Evolutionary conservation across 2,113 vertebrate genomes (phyloP).

Genomic region (Leucosticte australis): DNA sequence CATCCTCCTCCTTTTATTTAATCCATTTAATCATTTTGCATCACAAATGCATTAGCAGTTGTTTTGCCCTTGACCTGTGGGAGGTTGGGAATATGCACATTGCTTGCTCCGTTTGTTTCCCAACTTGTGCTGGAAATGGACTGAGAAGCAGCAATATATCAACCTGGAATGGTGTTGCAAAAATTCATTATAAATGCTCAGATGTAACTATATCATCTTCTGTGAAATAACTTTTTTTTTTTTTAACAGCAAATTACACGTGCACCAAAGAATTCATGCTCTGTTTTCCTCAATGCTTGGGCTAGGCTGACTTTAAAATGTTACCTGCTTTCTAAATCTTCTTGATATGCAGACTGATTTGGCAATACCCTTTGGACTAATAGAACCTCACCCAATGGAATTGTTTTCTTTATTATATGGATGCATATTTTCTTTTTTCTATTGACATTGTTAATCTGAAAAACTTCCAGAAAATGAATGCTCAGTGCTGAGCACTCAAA

Average conservation of each 20-base stretch:
- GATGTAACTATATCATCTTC: not conserved
- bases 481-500: not conserved
- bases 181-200: not conserved
- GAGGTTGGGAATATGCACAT: not conserved
- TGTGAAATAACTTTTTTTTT: not conserved
- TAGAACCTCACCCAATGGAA: not conserved
- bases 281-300: not conserved
- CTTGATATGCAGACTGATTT: not conserved
- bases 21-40: not conserved
- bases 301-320: not conserved
- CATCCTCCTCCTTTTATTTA: not conserved
- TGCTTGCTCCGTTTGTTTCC: not conserved
- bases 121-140: not conserved
- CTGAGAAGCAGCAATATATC: not conserved
- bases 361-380: not conserved
- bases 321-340: not conserved
- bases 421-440: not conserved
- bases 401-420: not conserved
- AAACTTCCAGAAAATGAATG: not conserved
- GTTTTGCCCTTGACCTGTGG: not conserved
- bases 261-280: not conserved
- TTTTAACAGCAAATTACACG: not conserved
- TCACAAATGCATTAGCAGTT: not conserved
- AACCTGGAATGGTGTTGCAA: not conserved
- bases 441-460: not conserved